Base-by-base conservation (phyloP, 37 sponge, comb jelly and placozoan genomes). In the Chondrosia reniformis region DNA sequence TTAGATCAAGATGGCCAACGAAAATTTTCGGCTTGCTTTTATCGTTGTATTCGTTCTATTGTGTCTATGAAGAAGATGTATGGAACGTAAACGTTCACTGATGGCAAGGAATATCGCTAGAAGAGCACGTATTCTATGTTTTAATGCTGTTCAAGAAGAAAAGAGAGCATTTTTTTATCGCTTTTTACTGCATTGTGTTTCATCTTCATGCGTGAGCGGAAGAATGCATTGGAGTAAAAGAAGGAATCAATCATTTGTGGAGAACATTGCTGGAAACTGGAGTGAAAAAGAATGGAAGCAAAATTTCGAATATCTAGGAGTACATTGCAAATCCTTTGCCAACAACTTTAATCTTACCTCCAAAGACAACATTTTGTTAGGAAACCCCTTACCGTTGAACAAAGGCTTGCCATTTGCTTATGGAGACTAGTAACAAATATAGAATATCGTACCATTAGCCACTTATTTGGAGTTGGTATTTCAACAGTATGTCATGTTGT, bases 361-460 rank as follows among this genome's bases (percentile, higher is more conserved):
- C 2, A 31, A 69, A 69, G 3, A 6, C 2, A 9, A 3, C 0
- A 46, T 43, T 30, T 49, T 27, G 76, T 75, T n/a, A 46, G 76
- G 55, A 43, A 27, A 2, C 10, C 76, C 4, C 39, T 75, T 19
- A 4, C 76, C 19, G 3, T 75, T 24, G 55, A 75, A 4, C 54
- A 33, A 2, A 45, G 56, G 25, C 17, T 75, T 1, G 76, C 55
- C 12, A 43, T 75, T 8, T 25, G 34, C 52, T 33, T 75, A 5
- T 46, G 76, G 76, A 46, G 76, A 10, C 55, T 75, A 1, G 76
- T 30, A 75, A 75, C 76, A 43, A 46, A 46, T 46, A 55, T 45
- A 33, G 76, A 75, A 75, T 75, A 75, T 75, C 6, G 76, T 1
- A 75, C 76, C 1, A 75, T 75, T 49, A 46, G 76, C 34, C 76